phyloP scores from a whole-genome alignment of 2,113 vertebrate genomes.

The Grammomys surdaster region DNA sequence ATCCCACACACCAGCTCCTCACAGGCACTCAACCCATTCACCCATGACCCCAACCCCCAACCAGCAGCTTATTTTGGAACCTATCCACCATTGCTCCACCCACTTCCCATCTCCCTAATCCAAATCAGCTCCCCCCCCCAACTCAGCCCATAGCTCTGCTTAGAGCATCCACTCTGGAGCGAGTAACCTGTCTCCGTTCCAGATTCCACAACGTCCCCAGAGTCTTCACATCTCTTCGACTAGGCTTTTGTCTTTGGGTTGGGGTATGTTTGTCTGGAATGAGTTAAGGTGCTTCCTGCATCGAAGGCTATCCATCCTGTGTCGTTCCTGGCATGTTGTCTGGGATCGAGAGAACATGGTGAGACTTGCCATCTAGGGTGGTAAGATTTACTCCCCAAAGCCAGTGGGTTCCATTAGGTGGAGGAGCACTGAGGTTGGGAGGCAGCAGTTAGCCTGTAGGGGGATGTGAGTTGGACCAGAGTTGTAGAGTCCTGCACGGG shows the following conservation, averaged over 20 bases:
- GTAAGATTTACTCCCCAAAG: not conserved
- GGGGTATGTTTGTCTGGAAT: not conserved
- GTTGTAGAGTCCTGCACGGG: not conserved
- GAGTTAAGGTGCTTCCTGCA: not conserved
- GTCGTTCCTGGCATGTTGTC: not conserved
- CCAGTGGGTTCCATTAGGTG: not conserved
- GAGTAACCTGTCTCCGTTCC: no score
- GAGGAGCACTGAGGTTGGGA: not conserved
- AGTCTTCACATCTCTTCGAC: not conserved
- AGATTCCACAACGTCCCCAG: not conserved
- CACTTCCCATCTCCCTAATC: not conserved
- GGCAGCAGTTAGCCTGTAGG: not conserved
- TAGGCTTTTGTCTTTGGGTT: not conserved
- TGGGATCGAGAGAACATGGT: not conserved
- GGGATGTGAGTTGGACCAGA: not conserved
- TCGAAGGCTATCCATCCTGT: not conserved
- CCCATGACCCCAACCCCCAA: not conserved
- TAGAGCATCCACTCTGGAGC: not conserved
- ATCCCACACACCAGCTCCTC: not conserved
- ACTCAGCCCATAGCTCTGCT: not conserved
- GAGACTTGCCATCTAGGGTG: not conserved
- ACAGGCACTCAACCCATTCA: not conserved
- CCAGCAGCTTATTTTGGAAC: not conserved
- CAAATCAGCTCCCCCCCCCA: not conserved
- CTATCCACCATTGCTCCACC: fast-evolving